Evolutionary conservation across 2,888 invertebrate genomes (phyloP), one percentile per base, ranked within the genome.

Genomic region (Athalia circularis): DNA sequence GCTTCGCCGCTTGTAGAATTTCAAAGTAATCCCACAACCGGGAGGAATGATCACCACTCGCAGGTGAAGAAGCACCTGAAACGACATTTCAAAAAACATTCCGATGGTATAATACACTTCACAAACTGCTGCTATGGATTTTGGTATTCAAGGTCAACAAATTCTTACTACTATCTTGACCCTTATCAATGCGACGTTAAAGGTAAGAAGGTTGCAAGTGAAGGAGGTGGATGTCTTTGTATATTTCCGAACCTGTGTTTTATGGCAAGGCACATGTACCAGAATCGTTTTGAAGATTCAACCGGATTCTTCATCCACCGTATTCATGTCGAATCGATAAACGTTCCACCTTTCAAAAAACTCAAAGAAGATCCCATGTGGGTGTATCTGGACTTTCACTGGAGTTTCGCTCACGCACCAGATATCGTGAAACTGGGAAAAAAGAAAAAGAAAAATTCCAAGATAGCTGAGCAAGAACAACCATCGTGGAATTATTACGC

Each of bases 101-200:
- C 81, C 0, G 84, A 86, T 52, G 90, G 90, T 3, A 82, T 90
- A 3, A 64, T 90, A 11, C 90, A 90, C 8, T 88, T 90, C 57
- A 84, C 87, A 0, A 90, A 90, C 59, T 89, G 90, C 78, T 90
- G 89, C 47, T 90, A 89, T 65, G 90, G 87, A 5, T 89, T 90
- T 79, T 90, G 90, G 90, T 88, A 88, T 64, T 89, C 88, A 0
- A 80, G 82, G 13, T 65, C 81, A 4, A 89, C 86, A 0, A 84
- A 84, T 7, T 85, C 85, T 6, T 90, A 87, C 48, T 89, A 89
- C 15, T 90, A 88, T 59, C 54, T 90, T 4, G 90, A 90, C 82
- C 90, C 90, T 29, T 90, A 90, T 79, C 83, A 80, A 0, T 89
- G 88, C 65, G 83, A 87, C 50, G 72, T 57, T 0, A 83, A 79